These are phyloP conservation scores for Acromyrmex heyeri DNA, from an alignment of 1,140 invertebrate species.

Conservation along the genomic window DNA sequence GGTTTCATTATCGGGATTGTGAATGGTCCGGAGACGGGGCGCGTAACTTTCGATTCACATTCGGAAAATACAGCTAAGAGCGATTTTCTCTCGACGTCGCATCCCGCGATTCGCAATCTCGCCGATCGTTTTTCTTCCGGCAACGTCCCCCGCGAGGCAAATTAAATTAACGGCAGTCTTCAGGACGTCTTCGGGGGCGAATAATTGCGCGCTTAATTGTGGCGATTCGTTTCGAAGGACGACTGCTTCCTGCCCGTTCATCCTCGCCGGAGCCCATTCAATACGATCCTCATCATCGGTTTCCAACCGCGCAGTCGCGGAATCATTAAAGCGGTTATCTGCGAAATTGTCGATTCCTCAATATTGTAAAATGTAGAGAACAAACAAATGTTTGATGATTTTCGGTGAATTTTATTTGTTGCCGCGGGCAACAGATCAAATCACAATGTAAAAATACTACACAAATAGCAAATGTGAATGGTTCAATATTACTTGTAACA, in stretches of 20 bases:
- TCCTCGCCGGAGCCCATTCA: constrained; percentile 21
- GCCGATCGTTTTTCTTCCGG: constrained; percentile 67
- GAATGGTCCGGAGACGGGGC: constrained; percentile 19
- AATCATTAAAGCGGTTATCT: constrained; percentile 58
- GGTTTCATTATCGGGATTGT: constrained; percentile 61
- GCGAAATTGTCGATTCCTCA: constrained; percentile 17
- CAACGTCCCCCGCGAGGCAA: constrained; percentile 72
- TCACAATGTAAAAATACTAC: not conserved
- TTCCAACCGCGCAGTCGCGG: constrained; percentile 51
- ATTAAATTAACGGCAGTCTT: constrained; percentile 71
- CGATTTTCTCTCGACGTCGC: constrained; percentile 49
- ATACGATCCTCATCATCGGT: constrained; percentile 62
- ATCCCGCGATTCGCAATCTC: constrained; percentile 69
- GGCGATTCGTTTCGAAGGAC: constrained; percentile 69
- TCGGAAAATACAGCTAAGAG: constrained; percentile 69
- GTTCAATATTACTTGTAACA: constrained; percentile 15
- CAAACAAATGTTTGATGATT: not conserved
- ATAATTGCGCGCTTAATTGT: constrained; percentile 77
- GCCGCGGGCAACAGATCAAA: not conserved
- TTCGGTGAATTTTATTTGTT: not conserved
- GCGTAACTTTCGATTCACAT: constrained; percentile 65
- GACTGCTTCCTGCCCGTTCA: constrained; percentile 28
- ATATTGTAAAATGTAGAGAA: constrained; percentile 21
- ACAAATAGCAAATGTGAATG: not conserved
- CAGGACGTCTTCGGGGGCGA: constrained; percentile 66